Evolutionary conservation across 2,797 vertebrate species (phyloP), one percentile per base, ranked within the genome.

Genomic region (Neopelma chrysocephalum): DNA sequence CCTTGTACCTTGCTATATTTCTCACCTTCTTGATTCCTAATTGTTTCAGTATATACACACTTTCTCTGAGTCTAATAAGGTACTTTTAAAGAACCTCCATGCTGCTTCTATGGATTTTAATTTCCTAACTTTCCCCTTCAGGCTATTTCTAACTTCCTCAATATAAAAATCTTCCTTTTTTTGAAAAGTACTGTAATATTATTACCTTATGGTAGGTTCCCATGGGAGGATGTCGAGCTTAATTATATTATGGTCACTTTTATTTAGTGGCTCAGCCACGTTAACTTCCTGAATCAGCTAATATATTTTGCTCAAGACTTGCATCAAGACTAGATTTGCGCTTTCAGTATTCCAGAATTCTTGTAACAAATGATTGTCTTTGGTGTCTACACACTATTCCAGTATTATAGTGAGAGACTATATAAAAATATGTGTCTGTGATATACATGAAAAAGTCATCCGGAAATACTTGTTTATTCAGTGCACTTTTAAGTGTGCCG

Each of bases 161-260:
- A 96, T 97, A 97, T 97, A 97, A 97, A 97, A 96, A 96, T 96
- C 86, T 95, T 94, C 94, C 81, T 94, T 97, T 97, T 97, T 95
- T 95, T 97, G 86, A 96, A 95, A 96, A 94, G 94, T 91, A 82
- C 95, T 97, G 96, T 97, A 97, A 97, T 97, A 97, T 97, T 97
- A 97, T 89, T 97, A 93, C 96, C 95, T 97, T 97, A 96, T 96
- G 87, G 93, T 94, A 69, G n/a, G 43, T 96, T 95, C 94, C 95
- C 96, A 92, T 5, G 96, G 96, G 97, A 98, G 96, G 97, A 96
- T 95, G 94, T 96, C 82, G 93, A 97, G 94, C 83, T 97, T 98
- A 98, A 97, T 98, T 97, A 97, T 95, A 97, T 97, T 97, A 97
- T 78, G 89, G 94, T 93, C 78, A 64, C 97, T 97, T 97, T 97